Evolutionary conservation across 1,140 invertebrate genomes (phyloP).

Genomic region (Nasonia longicornis): DNA sequence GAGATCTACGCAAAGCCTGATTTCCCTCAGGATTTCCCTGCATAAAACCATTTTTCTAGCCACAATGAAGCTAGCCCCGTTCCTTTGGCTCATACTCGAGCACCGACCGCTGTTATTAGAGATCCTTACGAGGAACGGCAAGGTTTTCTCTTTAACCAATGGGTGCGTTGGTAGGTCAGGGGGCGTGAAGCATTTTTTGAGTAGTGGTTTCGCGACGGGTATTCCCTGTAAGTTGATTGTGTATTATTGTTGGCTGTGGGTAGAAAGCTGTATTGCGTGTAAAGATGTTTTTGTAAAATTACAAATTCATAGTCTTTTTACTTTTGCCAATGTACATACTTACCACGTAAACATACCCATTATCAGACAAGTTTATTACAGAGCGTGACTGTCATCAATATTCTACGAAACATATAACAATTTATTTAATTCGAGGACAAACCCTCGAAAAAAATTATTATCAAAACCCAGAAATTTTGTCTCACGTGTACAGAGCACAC

Average conservation of each 20-base stretch:
- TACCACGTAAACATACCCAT: too few relatives aligned
- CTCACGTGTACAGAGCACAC: neutral
- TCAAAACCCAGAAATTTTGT: neutral
- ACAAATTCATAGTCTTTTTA: too few relatives aligned
- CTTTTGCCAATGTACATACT: too few relatives aligned
- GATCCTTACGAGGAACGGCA: neutral
- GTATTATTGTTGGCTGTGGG: neutral
- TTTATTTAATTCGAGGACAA: too few relatives aligned
- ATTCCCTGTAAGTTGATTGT: neutral
- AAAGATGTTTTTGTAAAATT: too few relatives aligned
- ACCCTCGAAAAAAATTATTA: too few relatives aligned
- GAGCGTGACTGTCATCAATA: too few relatives aligned
- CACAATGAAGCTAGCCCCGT: slow-evolving; percentile 56
- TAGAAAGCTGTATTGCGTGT: neutral
- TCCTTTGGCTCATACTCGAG: neutral
- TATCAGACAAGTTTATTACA: too few relatives aligned
- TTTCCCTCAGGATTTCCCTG: slow-evolving; percentile 68
- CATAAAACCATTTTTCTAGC: slow-evolving; percentile 66
- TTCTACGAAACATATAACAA: too few relatives aligned
- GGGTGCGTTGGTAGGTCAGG: neutral
- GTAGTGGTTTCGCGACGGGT: neutral
- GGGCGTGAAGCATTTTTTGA: neutral
- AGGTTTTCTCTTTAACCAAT: neutral
- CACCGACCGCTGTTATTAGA: neutral
- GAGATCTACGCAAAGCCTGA: slow-evolving; percentile 63